Evolutionary conservation across 2,113 vertebrate genomes (phyloP), one percentile per base, ranked within the genome.

Genomic region (Synchiropus splendidus): DNA sequence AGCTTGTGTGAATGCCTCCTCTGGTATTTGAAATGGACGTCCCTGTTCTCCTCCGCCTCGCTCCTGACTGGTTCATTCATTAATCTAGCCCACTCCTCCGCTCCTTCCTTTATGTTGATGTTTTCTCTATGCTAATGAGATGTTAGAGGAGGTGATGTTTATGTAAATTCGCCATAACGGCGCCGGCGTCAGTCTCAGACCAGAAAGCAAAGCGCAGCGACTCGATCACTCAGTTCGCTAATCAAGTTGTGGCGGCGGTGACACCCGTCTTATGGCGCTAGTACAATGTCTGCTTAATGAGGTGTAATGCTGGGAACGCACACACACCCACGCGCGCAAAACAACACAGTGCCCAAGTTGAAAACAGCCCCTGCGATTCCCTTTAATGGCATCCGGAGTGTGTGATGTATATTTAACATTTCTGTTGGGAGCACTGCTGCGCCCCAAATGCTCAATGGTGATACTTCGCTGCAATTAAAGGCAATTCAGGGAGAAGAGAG

Each of bases 41-140:
- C n/a, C n/a, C n/a, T n/a, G n/a, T n/a, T n/a, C 30, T 46, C 18
- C 13, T 12, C 16, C 39, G n/a, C 31, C 34, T 12, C 34, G 14
- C 6, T 41, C 34, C 39, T 12, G 3, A 9, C 41, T 46, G 27
- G 15, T 51, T 33, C 42, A 18, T 54, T 53, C 49, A 41, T 54
- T 51, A 45, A 54, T 53, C 43, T n/a, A n/a, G n/a, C n/a, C 51
- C 31, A 53, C 43, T 60, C 40, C 59, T 53, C 50, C 5, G 2
- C 45, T 41, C 36, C 32, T 18, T 10, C 36, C 32, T 38, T 36
- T 36, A 13, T 41, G 55, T 58, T 48, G 48, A 70, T 76, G 63
- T 46, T 57, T 64, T 74, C 47, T 49, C 36, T 60, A 68, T 74
- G 70, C 63, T 80, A 70, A 78, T 69, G 58, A 54, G 41, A 66